Evolutionary conservation across 1,140 invertebrate species (phyloP).

Genomic region (Papilio xuthus): DNA sequence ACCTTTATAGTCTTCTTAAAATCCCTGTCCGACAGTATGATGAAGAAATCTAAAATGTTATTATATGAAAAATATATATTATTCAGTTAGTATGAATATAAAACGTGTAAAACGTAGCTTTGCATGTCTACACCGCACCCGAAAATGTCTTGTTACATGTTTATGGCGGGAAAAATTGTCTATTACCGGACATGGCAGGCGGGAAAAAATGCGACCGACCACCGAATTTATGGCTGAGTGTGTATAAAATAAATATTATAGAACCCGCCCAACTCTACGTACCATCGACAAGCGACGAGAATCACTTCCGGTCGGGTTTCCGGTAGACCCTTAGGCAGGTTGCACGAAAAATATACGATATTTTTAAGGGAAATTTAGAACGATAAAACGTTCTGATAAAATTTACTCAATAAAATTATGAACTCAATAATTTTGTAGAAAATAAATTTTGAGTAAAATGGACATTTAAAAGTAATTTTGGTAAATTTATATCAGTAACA

Average conservation of each 20-base stretch:
- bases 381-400: conserved; percentile 25
- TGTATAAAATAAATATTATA: conserved; percentile 39
- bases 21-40: no score
- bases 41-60: no score
- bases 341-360: conserved; percentile 34
- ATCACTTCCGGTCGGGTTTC: conserved; percentile 34
- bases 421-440: neutral
- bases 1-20: no score
- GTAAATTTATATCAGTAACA: neutral
- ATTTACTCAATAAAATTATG: neutral
- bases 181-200: conserved; percentile 34
- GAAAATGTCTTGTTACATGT: conserved; percentile 29
- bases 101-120: neutral
- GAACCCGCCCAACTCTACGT: conserved; percentile 13
- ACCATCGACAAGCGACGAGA: conserved; percentile 35
- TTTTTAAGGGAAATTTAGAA: conserved; percentile 27
- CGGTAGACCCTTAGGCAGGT: conserved; percentile 28
- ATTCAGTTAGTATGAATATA: neutral
- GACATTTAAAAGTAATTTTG: neutral
- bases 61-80: neutral
- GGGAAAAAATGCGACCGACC: conserved; percentile 23
- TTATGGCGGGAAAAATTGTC: conserved; percentile 39
- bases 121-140: neutral
- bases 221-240: conserved; percentile 32
- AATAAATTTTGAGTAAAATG: neutral